These are phyloP conservation scores for Cryptomyrus ogoouensis DNA, from an alignment of 2,113 vertebrate genomes.

Conservation along the genomic window DNA sequence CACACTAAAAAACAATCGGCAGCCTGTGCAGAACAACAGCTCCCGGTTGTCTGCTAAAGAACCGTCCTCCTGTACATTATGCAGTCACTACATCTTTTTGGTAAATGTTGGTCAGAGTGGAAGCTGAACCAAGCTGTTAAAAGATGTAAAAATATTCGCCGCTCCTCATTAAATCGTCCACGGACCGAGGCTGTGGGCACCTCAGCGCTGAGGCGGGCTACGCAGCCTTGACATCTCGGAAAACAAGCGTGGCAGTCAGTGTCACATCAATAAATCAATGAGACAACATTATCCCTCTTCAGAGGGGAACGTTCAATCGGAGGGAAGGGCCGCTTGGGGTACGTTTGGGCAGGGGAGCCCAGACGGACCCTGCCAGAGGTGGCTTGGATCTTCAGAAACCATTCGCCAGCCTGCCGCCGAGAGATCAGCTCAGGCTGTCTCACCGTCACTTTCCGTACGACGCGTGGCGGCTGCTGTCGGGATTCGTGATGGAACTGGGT, in stretches of 20 bases:
- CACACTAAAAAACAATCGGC: neutral
- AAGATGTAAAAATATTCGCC: constrained; percentile 47
- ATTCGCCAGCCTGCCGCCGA: neutral
- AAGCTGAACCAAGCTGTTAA: constrained; percentile 21
- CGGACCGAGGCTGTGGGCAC: constrained; percentile 17
- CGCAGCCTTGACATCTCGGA: neutral
- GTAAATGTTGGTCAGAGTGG: constrained; percentile 3
- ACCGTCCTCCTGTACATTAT: neutral
- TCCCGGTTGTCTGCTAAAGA: neutral
- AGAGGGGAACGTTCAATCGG: neutral
- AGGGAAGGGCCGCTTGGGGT: neutral
- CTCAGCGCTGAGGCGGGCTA: neutral
- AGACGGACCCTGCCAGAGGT: too few species aligned
- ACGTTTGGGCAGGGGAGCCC: neutral
- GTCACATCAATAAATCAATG: constrained; percentile 14
- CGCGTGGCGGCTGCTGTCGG: neutral
- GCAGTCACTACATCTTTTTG: neutral
- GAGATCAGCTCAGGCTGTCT: neutral
- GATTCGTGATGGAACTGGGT: constrained; percentile 19
- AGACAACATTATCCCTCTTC: neutral
- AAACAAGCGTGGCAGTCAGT: neutral
- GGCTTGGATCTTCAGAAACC: neutral
- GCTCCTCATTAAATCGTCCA: constrained; percentile 48
- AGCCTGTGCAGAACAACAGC: neutral
- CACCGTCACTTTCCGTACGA: neutral